Base-by-base conservation (phyloP, 64 coral and sea anemone species). In the Cladopsammia gracilis region DNA sequence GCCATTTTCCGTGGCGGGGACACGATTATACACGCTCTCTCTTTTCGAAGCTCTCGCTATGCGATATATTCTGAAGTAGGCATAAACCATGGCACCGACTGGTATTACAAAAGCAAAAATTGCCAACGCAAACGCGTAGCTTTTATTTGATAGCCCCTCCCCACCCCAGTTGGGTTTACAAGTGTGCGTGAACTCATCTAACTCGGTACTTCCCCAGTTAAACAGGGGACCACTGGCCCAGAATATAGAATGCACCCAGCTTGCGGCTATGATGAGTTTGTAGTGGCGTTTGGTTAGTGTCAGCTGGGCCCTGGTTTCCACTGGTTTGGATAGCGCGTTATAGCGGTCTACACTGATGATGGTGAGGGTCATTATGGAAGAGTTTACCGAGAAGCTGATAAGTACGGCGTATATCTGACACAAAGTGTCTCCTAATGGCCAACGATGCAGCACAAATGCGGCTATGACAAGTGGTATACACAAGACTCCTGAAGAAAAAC, bases 151-250 rank as follows among this genome's bases (percentile, higher is more conserved):
- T 25, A 79, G 52, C 53, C 77, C 77, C 25, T 79, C 77, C 12
- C 77, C 77, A 43, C 77, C 77, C 77, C 77, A 79, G 54, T 79
- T 50, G 52, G 77, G 77, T 79, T 79, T 79, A 56, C 77, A 79
- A 59, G 77, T 79, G 53, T 79, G 77, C 6, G 77, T 79, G 24
- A 79, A 79, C 77, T 79, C 77, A 12, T 79, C 77, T 10, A 79
- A 79, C 77, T 60, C 25, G 13, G 54, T 79, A 16, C 77, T 79
- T 60, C 77, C 77, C 77, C 77, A 79, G 58, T 79, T 79, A 6
- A 79, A 79, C 13, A 79, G 56, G 5, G 77, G 77, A 79, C 77
- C 56, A 25, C 52, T 79, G 77, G 77, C 77, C 77, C 77, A 79
- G 77, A 79, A 79, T 58, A 79, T 53, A 16, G 77, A 79, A 15